Evolutionary conservation across 2,113 vertebrate genomes (phyloP).

Genomic region (Etheostoma cragini): DNA sequence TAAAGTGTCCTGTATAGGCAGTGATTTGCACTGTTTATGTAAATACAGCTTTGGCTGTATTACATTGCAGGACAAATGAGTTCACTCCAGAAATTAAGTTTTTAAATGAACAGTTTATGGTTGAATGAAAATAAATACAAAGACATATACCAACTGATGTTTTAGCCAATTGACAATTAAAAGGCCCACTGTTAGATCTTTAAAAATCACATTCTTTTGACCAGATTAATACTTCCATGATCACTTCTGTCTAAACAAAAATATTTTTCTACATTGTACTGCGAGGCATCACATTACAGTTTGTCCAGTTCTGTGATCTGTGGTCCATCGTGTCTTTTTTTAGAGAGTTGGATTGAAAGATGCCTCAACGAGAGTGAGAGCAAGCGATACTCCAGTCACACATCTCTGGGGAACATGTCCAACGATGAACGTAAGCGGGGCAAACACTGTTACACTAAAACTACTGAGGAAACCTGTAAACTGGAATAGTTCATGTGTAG

Average conservation of each 20-base stretch:
- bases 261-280: not conserved
- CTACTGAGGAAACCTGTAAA: not conserved
- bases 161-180: slow-evolving; percentile 8
- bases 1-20: slow-evolving; percentile 52
- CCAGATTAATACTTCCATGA: not conserved
- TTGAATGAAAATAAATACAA: not conserved
- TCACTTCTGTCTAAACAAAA: not conserved
- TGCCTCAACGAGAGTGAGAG: slow-evolving; percentile 99
- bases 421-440: slow-evolving; percentile 97
- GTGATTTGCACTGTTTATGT: slow-evolving; percentile 57
- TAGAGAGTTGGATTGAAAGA: slow-evolving; percentile 99
- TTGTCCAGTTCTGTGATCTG: slow-evolving; percentile 24
- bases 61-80: slow-evolving; percentile 19
- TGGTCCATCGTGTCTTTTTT: slow-evolving; percentile 69
- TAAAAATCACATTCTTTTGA: not conserved
- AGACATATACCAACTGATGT: not conserved
- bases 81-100: slow-evolving; percentile 17
- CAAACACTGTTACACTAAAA: not conserved
- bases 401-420: slow-evolving; percentile 97
- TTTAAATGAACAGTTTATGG: not conserved
- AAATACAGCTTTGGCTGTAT: slow-evolving; percentile 50
- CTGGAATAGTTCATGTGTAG: not conserved
- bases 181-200: not conserved
- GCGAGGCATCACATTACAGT: not conserved
- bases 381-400: slow-evolving; percentile 96